phyloP scores from a whole-genome alignment of 2,113 vertebrate species.

The Scartelaos histophorus region DNA sequence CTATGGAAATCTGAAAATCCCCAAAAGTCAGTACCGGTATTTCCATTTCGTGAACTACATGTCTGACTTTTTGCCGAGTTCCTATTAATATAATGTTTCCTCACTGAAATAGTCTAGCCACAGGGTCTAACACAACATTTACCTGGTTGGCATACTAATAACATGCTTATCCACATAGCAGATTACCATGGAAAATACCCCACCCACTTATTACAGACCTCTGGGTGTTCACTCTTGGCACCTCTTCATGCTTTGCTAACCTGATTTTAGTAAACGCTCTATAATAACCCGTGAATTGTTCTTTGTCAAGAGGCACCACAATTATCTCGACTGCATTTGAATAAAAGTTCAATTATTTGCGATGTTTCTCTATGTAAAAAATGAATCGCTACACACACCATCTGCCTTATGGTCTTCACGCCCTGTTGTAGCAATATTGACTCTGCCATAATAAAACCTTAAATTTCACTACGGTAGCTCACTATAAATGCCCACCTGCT shows the following conservation, averaged over 20 bases:
- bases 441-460: conserved; percentile 2
- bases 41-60: too few species aligned
- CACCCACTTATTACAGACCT: conserved; percentile 40
- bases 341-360: conserved; percentile 56
- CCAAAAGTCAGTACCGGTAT: too few species aligned
- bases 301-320: conserved; percentile 24
- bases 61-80: too few species aligned
- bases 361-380: conserved; percentile 30
- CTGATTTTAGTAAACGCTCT: conserved; percentile 46
- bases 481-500: conserved; percentile 37
- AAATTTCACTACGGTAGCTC: conserved; percentile 22
- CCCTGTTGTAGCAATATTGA: conserved; percentile 37
- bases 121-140: neutral
- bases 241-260: conserved; percentile 28
- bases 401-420: conserved; percentile 35
- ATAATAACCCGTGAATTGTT: conserved; percentile 34
- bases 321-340: conserved; percentile 49
- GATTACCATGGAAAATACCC: conserved; percentile 65
- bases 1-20: too few species aligned
- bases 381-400: conserved; percentile 41
- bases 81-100: neutral
- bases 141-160: neutral
- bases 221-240: conserved; percentile 33
- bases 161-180: conserved; percentile 22
- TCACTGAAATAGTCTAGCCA: neutral